A percentile compares a stretch with the other conserved stretches of the same genome.
Conservation (phyloP, 2,888 invertebrate species). For the Achlya flavicornis region DNA sequence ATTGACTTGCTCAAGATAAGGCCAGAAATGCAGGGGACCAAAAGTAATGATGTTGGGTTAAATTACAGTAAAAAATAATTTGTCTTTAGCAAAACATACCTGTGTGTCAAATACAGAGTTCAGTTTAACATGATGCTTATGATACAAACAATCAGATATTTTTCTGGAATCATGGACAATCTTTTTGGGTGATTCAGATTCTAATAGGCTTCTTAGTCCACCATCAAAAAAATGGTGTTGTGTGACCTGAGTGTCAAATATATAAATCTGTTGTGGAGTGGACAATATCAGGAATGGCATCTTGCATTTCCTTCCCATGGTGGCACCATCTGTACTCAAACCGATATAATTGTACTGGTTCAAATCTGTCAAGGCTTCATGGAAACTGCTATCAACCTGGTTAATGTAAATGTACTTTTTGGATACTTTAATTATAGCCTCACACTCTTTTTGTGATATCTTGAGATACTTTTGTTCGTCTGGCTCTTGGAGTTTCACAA, state of each 20-base stretch:
- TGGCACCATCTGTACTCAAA: slow-evolving; percentile 75
- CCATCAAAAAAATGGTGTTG: slow-evolving; percentile 77
- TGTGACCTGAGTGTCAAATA: slow-evolving; percentile 79
- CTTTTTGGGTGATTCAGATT: slow-evolving; percentile 76
- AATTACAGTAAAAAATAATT: neutral
- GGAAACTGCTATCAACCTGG: slow-evolving; percentile 72
- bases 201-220: slow-evolving; percentile 75
- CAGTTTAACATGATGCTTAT: slow-evolving; percentile 82
- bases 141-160: slow-evolving; percentile 83
- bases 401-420: slow-evolving; percentile 77
- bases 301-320: slow-evolving; percentile 78
- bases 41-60: too few relatives aligned
- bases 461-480: slow-evolving; percentile 63
- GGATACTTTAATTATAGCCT: slow-evolving; percentile 67
- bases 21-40: too few relatives aligned
- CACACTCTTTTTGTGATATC: slow-evolving; percentile 71
- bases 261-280: slow-evolving; percentile 74
- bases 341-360: slow-evolving; percentile 63
- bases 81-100: slow-evolving; percentile 47
- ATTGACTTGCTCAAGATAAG: too few relatives aligned
- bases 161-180: slow-evolving; percentile 85
- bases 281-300: slow-evolving; percentile 76
- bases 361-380: slow-evolving; percentile 70
- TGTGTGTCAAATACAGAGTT: slow-evolving; percentile 86
- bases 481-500: slow-evolving; percentile 67